phyloP scores from a whole-genome alignment of 2,888 invertebrate genomes.

The Rhimphoctona megacephalus region DNA sequence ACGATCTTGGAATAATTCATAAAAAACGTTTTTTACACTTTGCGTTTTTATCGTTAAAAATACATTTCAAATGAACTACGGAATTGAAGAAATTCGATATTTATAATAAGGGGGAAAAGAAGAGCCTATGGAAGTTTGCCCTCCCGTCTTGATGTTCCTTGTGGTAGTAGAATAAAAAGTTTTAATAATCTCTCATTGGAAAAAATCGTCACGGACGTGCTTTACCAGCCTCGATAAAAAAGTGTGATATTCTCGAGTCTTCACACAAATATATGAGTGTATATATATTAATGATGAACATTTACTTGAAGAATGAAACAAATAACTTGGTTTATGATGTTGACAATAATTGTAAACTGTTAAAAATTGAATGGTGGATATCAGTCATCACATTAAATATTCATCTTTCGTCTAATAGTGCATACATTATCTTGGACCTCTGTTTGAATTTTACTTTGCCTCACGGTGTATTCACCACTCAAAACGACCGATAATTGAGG shows the following conservation, averaged over 20 bases:
- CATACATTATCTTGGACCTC: slow-evolving; percentile 54
- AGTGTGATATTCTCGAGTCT: not conserved
- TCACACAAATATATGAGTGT: not conserved
- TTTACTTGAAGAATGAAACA: slow-evolving; percentile 4
- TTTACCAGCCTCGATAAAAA: not conserved
- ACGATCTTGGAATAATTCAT: not conserved
- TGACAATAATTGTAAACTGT: not conserved
- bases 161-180: slow-evolving; percentile 19
- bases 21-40: no score
- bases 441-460: slow-evolving; percentile 40
- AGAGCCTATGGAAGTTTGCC: not conserved
- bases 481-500: slow-evolving; percentile 68
- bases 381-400: slow-evolving; percentile 42
- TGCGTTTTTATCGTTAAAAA: not conserved
- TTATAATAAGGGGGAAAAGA: slow-evolving; percentile 10
- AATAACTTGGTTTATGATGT: not conserved
- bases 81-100: slow-evolving; percentile 22
- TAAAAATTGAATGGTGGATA: not conserved
- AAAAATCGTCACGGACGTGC: slow-evolving; percentile 23
- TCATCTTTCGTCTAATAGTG: slow-evolving; percentile 47
- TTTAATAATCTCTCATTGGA: slow-evolving; percentile 41
- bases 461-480: slow-evolving; percentile 23
- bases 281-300: not conserved
- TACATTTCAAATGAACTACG: not conserved
- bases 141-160: not conserved